These are phyloP conservation scores for Coendou prehensilis DNA, from an alignment of 2,797 vertebrate genomes.

Conservation along the genomic window DNA sequence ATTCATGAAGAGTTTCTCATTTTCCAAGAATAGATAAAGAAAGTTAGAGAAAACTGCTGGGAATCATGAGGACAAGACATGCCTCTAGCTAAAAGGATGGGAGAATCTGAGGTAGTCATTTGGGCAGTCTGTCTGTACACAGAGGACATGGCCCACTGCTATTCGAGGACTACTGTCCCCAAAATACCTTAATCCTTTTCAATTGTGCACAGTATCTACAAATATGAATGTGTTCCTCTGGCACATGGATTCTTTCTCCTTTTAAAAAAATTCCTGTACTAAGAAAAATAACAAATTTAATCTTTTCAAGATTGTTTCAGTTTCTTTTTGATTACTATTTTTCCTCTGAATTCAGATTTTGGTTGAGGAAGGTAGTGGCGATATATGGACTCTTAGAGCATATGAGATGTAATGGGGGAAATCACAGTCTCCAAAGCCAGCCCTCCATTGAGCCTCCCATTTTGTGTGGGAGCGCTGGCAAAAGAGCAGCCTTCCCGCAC, in stretches of 20 bases:
- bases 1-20: neutral
- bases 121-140: fast-evolving
- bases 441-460: neutral
- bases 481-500: neutral
- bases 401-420: neutral
- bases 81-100: neutral
- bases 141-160: neutral
- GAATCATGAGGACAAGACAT: neutral
- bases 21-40: neutral
- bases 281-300: neutral
- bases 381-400: fast-evolving
- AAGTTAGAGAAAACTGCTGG: neutral
- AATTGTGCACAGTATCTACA: neutral
- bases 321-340: neutral
- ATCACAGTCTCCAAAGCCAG: neutral
- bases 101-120: neutral
- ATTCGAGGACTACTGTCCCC: neutral
- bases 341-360: constrained; percentile 6
- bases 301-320: constrained; percentile 5
- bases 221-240: neutral
- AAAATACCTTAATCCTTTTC: neutral
- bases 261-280: neutral
- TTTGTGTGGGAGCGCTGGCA: neutral
- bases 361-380: neutral
- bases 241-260: neutral